phyloP scores from a whole-genome alignment of 2,113 vertebrate species.

The human region DNA sequence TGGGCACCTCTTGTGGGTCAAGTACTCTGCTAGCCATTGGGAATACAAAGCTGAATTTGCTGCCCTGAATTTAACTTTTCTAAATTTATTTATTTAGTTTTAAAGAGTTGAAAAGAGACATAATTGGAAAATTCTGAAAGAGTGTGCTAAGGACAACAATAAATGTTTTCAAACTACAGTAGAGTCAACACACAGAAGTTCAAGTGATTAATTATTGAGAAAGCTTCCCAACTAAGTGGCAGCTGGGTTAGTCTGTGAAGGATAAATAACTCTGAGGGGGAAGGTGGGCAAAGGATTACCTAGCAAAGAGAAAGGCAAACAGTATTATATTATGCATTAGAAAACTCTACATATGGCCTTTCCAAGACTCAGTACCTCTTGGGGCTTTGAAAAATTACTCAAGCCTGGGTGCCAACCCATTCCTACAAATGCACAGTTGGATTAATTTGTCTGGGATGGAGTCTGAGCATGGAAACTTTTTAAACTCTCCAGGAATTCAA shows the following conservation, averaged over 20 bases:
- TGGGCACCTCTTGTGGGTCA: neutral
- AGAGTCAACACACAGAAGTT: neutral
- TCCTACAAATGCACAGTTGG: neutral
- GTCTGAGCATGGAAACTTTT: neutral
- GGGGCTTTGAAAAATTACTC: neutral
- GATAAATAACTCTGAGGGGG: neutral
- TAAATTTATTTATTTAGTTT: neutral
- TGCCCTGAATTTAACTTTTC: neutral
- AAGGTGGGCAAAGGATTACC: neutral
- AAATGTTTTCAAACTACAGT: neutral
- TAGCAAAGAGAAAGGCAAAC: neutral
- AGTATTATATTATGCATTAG: neutral
- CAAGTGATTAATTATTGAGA: neutral
- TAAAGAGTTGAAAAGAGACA: neutral
- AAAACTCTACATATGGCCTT: neutral
- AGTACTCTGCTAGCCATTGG: neutral
- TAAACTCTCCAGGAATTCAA: neutral
- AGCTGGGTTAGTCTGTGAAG: neutral
- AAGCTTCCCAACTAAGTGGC: neutral
- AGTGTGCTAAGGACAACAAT: neutral
- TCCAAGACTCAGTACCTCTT: neutral
- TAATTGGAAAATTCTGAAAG: conserved; percentile 25
- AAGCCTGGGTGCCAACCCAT: neutral
- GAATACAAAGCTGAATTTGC: neutral
- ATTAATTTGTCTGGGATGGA: neutral